A percentile compares a stretch with the other conserved stretches of the same genome.
Conservation (phyloP, 1,140 invertebrate species). For the Drosophila mauritiana region DNA sequence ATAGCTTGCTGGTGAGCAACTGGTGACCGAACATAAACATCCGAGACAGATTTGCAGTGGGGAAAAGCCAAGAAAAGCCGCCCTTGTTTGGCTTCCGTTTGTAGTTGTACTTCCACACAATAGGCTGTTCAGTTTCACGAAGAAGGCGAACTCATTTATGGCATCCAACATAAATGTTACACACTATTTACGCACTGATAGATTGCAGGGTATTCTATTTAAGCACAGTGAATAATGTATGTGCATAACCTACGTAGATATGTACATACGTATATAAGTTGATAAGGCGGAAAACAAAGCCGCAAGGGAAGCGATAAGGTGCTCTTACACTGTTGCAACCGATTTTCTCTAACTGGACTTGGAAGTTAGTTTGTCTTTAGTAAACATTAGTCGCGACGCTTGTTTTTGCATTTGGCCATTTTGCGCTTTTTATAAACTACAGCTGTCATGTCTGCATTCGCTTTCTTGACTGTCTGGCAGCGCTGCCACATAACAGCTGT, state of each 20-base stretch:
- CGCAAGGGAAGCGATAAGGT: constrained; percentile 12
- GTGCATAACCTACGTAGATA: constrained; percentile 11
- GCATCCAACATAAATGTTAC: constrained; percentile 22
- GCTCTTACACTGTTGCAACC: not conserved
- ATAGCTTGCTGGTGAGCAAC: constrained; percentile 34
- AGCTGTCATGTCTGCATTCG: constrained; percentile 12
- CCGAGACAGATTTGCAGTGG: constrained; percentile 13
- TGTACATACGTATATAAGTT: not conserved
- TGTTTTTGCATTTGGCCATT: constrained; percentile 7
- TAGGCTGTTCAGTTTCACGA: constrained; percentile 9
- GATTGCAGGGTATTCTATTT: constrained; percentile 17
- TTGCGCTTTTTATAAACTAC: constrained; percentile 21
- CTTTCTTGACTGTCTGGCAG: constrained; percentile 3
- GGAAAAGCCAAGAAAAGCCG: constrained; percentile 26
- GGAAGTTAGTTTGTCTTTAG: not conserved
- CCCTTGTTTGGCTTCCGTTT: constrained; percentile 37
- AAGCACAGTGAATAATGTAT: constrained; percentile 24
- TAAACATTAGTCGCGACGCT: constrained; percentile 1
- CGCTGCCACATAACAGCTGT: not conserved
- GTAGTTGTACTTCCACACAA: constrained; percentile 23
- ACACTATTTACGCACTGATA: constrained; percentile 1
- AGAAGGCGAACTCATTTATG: constrained; percentile 15
- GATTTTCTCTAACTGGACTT: not conserved
- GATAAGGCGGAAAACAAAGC: constrained; percentile 41
- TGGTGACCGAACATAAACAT: constrained; percentile 37